Base-by-base conservation (phyloP, 2,888 invertebrate species). In the Mimachlamys varia region DNA sequence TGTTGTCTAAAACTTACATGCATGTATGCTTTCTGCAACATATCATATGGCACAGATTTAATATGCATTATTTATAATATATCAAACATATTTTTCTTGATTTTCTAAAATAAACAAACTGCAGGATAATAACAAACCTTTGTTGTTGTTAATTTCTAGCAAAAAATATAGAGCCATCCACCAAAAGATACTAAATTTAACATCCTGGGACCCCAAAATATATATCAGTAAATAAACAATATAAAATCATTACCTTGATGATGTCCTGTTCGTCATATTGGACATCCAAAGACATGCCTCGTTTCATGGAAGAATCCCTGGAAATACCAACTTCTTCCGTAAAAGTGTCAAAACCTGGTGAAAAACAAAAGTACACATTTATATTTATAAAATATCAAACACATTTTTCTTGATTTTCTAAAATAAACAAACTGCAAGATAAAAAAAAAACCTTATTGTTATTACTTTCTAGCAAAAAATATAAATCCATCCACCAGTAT, bases 231-330 rank as follows among this genome's bases (percentile, higher is more conserved):
- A 0, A 7, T 76, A 13, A 76, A 76, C 15, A 53, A 76, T 33
- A 33, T 17, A 12, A 76, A 76, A 33, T 33, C 17, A 33, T 90
- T 97, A 98, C 98, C 97, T 98, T 98, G 97, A 98, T 98, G 91
- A 98, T 97, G 95, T 98, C 98, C 94, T 97, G 97, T 94, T 98
- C 98, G 95, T 98, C 98, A 95, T 97, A 97, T 90, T 97, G 96
- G 93, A 97, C 97, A 95, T 97, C 97, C 94, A 97, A 96, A 91
- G 97, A 97, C 97, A 98, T 95, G 97, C 98, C 98, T 92, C 98
- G 97, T 94, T 98, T 97, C 96, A 98, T 97, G 93, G 98, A 98
- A 76, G 98, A 98, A 93, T 98, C 98, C 97, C 98, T 97, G 93
- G 98, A 98, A 90, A 95, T 94, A 90, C 97, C 97, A 88, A 97